Base-by-base conservation (phyloP, 2,113 vertebrate genomes). In the Polyodon spathula region DNA sequence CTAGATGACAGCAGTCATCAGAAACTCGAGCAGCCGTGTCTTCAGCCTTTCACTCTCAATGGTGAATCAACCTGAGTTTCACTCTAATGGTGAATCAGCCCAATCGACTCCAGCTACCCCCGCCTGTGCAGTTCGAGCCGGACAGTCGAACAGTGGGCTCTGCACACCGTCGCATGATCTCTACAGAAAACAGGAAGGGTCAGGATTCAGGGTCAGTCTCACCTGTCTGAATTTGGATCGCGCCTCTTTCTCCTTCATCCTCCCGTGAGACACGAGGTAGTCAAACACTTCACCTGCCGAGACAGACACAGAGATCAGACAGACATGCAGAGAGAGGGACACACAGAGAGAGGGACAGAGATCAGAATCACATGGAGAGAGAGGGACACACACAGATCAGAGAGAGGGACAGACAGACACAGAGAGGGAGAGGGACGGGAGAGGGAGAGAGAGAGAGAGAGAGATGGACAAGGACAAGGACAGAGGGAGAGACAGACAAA, bases 171-270 rank as follows among this genome's bases (percentile, higher is more conserved):
- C n/a, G n/a, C n/a, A n/a, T n/a, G n/a, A n/a, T n/a, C n/a, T n/a
- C n/a, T n/a, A n/a, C n/a, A n/a, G n/a, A n/a, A n/a, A n/a, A n/a
- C n/a, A n/a, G n/a, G n/a, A n/a, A n/a, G n/a, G n/a, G n/a, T 68
- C 8, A 50, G 46, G 46, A 14, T 12, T 50, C 4, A 50, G 11
- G 46, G 7, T 10, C 46, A 10, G 46, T 7, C 62, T 2, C 3
- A 86, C 84, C 82, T 86, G 84, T 60, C 84, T 71, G 68, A 86
- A 85, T 63, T 86, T 87, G 71, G 84, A 84, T 17, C 92, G 76
- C 2, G 92, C 92, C 64, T 94, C 92, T 65, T 93, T 94, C 82
- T 94, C 92, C 77, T 92, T 94, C 92, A 93, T 93, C 61, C 92
- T 86, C 71, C 92, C 92, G 0, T 92, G 90, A 14, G 91, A 88